Evolutionary conservation across 2,888 invertebrate genomes (phyloP).

Genomic region (Geotrupes spiniger): DNA sequence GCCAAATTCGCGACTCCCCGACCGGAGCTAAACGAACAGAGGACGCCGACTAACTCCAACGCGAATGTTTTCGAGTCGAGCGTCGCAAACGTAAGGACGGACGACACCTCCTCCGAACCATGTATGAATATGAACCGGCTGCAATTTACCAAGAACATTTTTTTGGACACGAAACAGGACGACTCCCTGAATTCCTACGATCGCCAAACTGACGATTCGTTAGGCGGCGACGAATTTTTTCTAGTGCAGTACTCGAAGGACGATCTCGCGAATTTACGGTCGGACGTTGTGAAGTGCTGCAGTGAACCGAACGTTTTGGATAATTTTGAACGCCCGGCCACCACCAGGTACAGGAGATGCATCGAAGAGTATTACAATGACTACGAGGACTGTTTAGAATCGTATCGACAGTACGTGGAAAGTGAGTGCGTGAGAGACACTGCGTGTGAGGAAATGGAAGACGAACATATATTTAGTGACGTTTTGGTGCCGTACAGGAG

Average conservation of each 20-base stretch:
- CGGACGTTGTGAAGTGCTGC: conserved; percentile 37
- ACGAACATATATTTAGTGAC: conserved; percentile 43
- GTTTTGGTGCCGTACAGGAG: conserved; percentile 51
- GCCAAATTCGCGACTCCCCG: no score
- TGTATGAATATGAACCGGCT: conserved; percentile 29
- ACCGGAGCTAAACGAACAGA: conserved; percentile 6
- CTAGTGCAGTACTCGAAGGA: conserved; percentile 43
- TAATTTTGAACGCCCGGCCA: conserved; percentile 36
- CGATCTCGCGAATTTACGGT: conserved; percentile 20
- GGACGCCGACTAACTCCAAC: conserved; percentile 41
- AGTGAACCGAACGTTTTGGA: conserved; percentile 46
- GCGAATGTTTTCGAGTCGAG: conserved; percentile 11
- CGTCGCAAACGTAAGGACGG: not conserved
- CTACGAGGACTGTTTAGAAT: conserved; percentile 57
- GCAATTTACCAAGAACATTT: conserved; percentile 35
- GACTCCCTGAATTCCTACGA: conserved; percentile 40
- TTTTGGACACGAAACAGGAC: conserved; percentile 38
- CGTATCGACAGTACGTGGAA: conserved; percentile 16
- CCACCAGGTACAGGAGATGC: conserved; percentile 36
- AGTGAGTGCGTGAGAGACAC: conserved; percentile 13
- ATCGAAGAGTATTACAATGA: conserved; percentile 63
- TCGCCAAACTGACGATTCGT: conserved; percentile 28
- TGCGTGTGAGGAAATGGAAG: conserved; percentile 41
- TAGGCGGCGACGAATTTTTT: conserved; percentile 46
- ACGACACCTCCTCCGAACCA: conserved; percentile 32